Evolutionary conservation across 2,113 vertebrate genomes (phyloP).

Genomic region (Plecotus auritus): DNA sequence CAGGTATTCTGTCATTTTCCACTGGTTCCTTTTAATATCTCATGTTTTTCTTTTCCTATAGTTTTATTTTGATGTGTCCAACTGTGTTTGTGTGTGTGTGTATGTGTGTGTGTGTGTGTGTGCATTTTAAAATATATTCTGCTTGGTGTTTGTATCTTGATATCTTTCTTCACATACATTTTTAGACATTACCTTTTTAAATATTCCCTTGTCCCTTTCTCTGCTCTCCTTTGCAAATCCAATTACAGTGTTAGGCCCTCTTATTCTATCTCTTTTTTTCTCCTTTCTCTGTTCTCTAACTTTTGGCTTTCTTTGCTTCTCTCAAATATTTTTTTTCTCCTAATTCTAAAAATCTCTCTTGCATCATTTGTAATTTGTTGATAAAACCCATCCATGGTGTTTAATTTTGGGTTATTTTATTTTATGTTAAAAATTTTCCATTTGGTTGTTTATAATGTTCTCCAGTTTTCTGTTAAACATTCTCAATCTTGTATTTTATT

Average conservation of each 20-base stretch:
- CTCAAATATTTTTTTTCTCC: not conserved
- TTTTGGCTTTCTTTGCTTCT: not conserved
- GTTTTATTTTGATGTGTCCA: not conserved
- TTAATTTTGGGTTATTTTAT: not conserved
- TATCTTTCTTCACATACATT: not conserved
- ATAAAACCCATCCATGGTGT: not conserved
- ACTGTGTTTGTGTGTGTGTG: not conserved
- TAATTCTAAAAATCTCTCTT: not conserved
- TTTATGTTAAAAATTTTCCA: not conserved
- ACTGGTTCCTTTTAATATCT: not conserved
- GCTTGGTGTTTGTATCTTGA: not conserved
- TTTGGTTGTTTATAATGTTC: not conserved
- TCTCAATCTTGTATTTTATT: not conserved
- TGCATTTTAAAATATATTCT: not conserved
- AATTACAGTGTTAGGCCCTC: not conserved
- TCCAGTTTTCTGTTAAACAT: not conserved
- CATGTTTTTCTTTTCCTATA: not conserved
- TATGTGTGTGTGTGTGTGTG: too few species aligned
- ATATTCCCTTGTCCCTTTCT: too few species aligned
- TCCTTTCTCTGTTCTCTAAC: not conserved
- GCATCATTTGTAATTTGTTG: not conserved
- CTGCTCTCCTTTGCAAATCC: not conserved
- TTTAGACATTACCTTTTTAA: too few species aligned
- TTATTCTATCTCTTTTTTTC: not conserved
- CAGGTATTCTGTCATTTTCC: not conserved